Percentiles rank a stretch among this genome's conserved stretches.
These are phyloP conservation scores for Mamestra configurata DNA, from an alignment of 1,140 invertebrate species.

Conservation along the genomic window DNA sequence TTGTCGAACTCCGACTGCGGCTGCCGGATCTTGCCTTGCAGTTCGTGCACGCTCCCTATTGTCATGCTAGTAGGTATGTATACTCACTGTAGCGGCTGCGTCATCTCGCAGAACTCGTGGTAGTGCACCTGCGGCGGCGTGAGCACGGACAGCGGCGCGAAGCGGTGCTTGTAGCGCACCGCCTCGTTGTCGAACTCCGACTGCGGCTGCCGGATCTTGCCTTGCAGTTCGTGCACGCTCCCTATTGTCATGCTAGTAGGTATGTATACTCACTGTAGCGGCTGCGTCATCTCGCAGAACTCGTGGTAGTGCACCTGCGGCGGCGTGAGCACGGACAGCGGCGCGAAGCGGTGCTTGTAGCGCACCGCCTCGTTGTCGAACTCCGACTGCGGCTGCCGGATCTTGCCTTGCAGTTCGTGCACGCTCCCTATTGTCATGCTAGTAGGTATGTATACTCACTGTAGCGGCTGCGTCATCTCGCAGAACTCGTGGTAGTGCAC, in stretches of 20 bases:
- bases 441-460: constrained; percentile 71
- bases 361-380: constrained; percentile 98
- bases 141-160: constrained; percentile 95
- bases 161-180: constrained; percentile 97
- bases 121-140: constrained; percentile 97
- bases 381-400: constrained; percentile 93
- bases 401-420: too few species aligned
- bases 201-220: constrained; percentile 92
- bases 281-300: constrained; percentile 90
- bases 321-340: constrained; percentile 95
- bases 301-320: constrained; percentile 96
- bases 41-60: too few species aligned
- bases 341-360: constrained; percentile 97
- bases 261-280: constrained; percentile 81
- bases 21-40: constrained; percentile 91
- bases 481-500: constrained; percentile 95
- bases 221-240: constrained; percentile 88
- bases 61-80: background rate
- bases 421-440: too few species aligned
- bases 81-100: constrained; percentile 87
- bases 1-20: constrained; percentile 96
- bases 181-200: constrained; percentile 97
- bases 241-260: too few species aligned
- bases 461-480: constrained; percentile 88
- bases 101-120: constrained; percentile 91